Percentiles rank a stretch among this genome's conserved stretches.
Evolutionary conservation across 2,888 invertebrate genomes (phyloP).

Genomic region (Eupithecia inturbata): DNA sequence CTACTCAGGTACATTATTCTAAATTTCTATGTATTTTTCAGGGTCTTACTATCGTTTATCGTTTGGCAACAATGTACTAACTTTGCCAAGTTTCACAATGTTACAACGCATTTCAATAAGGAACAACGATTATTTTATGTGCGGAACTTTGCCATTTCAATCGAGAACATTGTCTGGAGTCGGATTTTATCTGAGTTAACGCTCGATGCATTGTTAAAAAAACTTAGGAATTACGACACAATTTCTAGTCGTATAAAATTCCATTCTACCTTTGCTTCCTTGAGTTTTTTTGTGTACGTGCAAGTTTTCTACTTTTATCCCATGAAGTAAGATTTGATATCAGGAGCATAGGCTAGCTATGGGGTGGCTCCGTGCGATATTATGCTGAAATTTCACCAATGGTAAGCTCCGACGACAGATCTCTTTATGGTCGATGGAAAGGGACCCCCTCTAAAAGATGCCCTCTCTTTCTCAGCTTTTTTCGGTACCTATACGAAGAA

Average conservation of each 20-base stretch:
- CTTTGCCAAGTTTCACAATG: slow-evolving; percentile 20
- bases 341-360: too few relatives aligned
- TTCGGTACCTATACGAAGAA: too few relatives aligned
- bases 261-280: too few relatives aligned
- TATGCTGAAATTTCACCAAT: too few relatives aligned
- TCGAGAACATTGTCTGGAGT: not conserved
- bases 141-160: not conserved
- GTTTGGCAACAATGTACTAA: not conserved
- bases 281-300: not conserved
- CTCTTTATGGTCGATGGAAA: too few relatives aligned
- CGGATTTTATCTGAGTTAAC: too few relatives aligned
- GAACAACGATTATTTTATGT: slow-evolving; percentile 6
- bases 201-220: not conserved
- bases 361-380: too few relatives aligned
- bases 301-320: not conserved
- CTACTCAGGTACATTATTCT: not conserved
- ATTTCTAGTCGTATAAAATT: not conserved
- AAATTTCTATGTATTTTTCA: not conserved
- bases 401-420: too few relatives aligned
- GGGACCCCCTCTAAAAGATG: too few relatives aligned
- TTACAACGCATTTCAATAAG: slow-evolving; percentile 12
- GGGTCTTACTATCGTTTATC: not conserved
- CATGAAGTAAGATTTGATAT: not conserved
- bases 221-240: not conserved
- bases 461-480: too few relatives aligned